These are phyloP conservation scores for Anniella stebbinsi DNA, from an alignment of 2,797 vertebrate species.

Conservation along the genomic window DNA sequence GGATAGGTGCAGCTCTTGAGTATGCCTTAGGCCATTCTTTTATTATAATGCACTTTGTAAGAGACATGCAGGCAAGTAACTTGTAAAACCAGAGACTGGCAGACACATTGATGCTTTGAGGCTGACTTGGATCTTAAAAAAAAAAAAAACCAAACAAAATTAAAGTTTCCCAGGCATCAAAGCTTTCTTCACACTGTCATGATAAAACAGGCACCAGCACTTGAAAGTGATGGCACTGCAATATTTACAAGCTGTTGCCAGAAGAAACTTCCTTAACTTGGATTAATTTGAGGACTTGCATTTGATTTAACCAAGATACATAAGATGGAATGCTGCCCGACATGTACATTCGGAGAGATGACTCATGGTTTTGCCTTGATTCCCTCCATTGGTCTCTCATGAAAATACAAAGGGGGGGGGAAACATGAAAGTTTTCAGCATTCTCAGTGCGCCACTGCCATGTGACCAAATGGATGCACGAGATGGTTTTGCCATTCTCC, in stretches of 20 bases:
- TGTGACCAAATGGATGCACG: conserved; percentile 17
- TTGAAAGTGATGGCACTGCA: conserved; percentile 71
- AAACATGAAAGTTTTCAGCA: neutral
- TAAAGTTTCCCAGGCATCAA: conserved; percentile 69
- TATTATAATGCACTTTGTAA: conserved; percentile 56
- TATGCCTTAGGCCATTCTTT: conserved; percentile 13
- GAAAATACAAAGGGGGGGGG: neutral
- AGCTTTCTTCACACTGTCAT: conserved; percentile 54
- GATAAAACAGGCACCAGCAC: conserved; percentile 63
- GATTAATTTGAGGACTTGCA: conserved; percentile 64
- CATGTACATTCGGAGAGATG: conserved; percentile 34
- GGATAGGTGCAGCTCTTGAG: neutral
- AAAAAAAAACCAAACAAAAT: conserved; percentile 55
- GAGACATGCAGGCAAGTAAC: neutral
- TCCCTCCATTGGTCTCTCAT: conserved; percentile 29
- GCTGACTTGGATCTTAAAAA: conserved; percentile 39
- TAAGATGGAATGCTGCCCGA: conserved; percentile 50
- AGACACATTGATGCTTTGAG: conserved; percentile 67
- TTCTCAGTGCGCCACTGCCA: neutral
- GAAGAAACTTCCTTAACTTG: conserved; percentile 59
- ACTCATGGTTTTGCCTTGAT: conserved; percentile 36
- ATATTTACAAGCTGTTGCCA: conserved; percentile 71
- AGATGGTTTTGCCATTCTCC: neutral
- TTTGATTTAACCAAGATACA: conserved; percentile 65
- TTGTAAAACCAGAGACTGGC: neutral